These are phyloP conservation scores for Ips nitidus DNA, from an alignment of 1,140 invertebrate genomes.

Conservation along the genomic window DNA sequence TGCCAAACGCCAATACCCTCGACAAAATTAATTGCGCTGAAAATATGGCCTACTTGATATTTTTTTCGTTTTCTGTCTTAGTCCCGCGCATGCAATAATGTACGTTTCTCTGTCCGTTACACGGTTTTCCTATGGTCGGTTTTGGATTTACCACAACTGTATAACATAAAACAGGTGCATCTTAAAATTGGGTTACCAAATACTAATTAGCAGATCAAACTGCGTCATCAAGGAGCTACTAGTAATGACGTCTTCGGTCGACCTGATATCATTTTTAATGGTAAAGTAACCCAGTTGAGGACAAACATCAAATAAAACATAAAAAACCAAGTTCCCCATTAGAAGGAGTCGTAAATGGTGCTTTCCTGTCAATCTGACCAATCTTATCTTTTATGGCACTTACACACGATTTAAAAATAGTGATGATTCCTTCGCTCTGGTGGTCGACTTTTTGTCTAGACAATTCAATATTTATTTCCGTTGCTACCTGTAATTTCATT, in stretches of 20 bases:
- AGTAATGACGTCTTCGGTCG: too few relatives aligned
- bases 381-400: slow-evolving; percentile 29
- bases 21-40: too few relatives aligned
- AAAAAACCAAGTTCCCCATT: not conserved
- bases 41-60: too few relatives aligned
- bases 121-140: too few relatives aligned
- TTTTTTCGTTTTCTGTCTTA: too few relatives aligned
- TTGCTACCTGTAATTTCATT: slow-evolving; percentile 36
- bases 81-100: too few relatives aligned
- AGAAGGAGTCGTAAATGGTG: slow-evolving; percentile 19
- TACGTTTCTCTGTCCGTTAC: too few relatives aligned
- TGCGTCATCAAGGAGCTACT: not conserved
- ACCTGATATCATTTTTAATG: not conserved
- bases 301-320: not conserved
- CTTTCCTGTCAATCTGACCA: slow-evolving; percentile 32
- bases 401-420: slow-evolving; percentile 33
- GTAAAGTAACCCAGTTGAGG: not conserved
- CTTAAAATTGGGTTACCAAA: too few relatives aligned
- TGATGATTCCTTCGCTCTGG: slow-evolving; percentile 31
- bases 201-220: not conserved
- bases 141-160: too few relatives aligned
- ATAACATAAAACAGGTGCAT: too few relatives aligned
- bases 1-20: too few relatives aligned
- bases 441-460: slow-evolving; percentile 38
- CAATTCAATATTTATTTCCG: slow-evolving; percentile 33